These are phyloP conservation scores for Axea sp. DNA, from an alignment of 2,888 invertebrate genomes.

Conservation along the genomic window DNA sequence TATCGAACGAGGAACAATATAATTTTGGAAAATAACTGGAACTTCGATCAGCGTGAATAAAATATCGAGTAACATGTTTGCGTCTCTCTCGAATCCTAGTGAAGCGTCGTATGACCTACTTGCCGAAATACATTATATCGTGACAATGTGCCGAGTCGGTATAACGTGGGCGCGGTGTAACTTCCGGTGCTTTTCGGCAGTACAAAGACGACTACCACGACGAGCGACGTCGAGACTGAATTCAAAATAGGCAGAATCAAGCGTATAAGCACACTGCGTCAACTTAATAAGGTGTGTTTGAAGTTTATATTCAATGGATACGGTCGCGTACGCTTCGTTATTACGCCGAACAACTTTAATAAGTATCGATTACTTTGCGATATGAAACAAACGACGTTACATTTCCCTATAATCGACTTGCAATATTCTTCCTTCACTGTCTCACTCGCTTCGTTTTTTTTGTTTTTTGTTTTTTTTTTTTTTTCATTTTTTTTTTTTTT, in stretches of 20 bases:
- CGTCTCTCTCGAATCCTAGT: slow-evolving; percentile 22
- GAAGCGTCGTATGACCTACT: slow-evolving; percentile 52
- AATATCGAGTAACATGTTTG: slow-evolving; percentile 40
- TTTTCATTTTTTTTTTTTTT: too few relatives aligned
- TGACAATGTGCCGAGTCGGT: slow-evolving; percentile 48
- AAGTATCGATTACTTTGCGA: slow-evolving; percentile 12
- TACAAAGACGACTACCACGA: slow-evolving; percentile 36
- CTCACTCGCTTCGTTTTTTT: too few relatives aligned
- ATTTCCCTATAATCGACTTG: neutral
- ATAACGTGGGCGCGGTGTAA: slow-evolving; percentile 53
- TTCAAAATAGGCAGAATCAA: slow-evolving; percentile 35
- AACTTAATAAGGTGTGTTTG: slow-evolving; percentile 24
- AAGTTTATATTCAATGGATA: slow-evolving; percentile 26
- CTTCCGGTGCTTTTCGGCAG: slow-evolving; percentile 51
- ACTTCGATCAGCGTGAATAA: slow-evolving; percentile 45
- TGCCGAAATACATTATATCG: slow-evolving; percentile 51
- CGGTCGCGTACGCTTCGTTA: neutral
- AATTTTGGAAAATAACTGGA: too few relatives aligned
- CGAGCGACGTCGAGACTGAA: slow-evolving; percentile 17
- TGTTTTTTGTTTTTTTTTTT: too few relatives aligned
- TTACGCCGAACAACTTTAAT: slow-evolving; percentile 28
- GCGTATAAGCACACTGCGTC: slow-evolving; percentile 16
- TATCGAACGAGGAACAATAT: too few relatives aligned
- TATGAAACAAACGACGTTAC: slow-evolving; percentile 2
- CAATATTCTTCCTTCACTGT: slow-evolving; percentile 6